These are phyloP conservation scores for Limnephilus lunatus DNA, from an alignment of 2,888 invertebrate genomes.

Conservation along the genomic window DNA sequence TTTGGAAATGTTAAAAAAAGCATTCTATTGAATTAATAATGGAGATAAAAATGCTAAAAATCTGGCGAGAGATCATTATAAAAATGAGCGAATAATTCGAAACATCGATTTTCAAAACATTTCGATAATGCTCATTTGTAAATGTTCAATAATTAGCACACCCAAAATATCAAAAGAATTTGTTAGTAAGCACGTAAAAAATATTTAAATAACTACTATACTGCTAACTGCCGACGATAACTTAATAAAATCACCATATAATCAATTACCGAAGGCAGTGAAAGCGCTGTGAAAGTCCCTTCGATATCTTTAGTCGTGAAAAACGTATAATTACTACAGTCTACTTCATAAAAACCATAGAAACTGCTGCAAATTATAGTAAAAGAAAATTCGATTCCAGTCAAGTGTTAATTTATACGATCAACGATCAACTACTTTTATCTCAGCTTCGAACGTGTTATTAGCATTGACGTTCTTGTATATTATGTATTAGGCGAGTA, in stretches of 20 bases:
- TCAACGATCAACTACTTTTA: slow-evolving; percentile 2
- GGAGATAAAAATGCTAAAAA: too few species aligned
- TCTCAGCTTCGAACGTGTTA: neutral
- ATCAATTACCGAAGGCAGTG: neutral
- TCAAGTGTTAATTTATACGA: neutral
- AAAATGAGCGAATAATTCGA: neutral
- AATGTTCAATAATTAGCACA: neutral
- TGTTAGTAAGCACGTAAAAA: too few species aligned
- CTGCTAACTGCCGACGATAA: neutral
- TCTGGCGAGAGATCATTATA: too few species aligned
- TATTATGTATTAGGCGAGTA: neutral
- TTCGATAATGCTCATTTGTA: neutral
- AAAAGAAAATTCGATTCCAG: neutral
- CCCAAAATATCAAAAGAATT: neutral
- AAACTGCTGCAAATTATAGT: neutral
- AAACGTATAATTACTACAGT: neutral
- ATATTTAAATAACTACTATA: neutral
- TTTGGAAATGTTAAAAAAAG: too few species aligned
- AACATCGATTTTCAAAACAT: neutral
- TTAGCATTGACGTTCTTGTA: too few species aligned
- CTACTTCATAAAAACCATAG: too few species aligned
- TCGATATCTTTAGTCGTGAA: neutral
- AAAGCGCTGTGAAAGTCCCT: neutral
- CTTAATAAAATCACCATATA: neutral
- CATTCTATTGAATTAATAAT: too few species aligned